phyloP scores from a whole-genome alignment of 2,797 vertebrate species.

The Channa striata region DNA sequence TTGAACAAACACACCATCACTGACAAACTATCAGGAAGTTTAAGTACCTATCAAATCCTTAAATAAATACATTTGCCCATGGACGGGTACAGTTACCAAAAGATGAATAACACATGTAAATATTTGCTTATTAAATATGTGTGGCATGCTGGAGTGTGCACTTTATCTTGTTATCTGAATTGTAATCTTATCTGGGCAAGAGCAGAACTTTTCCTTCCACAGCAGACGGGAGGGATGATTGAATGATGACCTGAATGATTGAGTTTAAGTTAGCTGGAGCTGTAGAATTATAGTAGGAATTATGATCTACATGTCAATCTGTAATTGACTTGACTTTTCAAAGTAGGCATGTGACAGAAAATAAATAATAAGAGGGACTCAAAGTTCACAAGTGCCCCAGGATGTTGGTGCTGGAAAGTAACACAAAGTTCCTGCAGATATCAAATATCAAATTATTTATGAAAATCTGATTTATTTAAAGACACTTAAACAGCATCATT shows the following conservation, averaged over 20 bases:
- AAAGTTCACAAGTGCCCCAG: background rate
- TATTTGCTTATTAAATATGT: no score
- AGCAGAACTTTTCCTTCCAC: no score
- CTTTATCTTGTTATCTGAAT: background rate
- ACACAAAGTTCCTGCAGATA: background rate
- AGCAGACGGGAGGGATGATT: no score
- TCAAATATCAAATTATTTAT: conserved; percentile 6
- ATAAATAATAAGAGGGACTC: background rate
- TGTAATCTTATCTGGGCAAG: no score
- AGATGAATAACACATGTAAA: background rate
- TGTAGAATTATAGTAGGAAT: no score
- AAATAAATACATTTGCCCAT: background rate
- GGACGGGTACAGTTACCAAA: background rate
- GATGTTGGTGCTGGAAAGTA: conserved; percentile 1
- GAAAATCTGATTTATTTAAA: background rate
- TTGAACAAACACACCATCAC: background rate
- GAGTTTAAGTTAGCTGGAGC: no score
- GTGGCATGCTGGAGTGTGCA: background rate
- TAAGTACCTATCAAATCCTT: background rate
- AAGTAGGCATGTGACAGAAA: background rate
- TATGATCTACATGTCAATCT: no score
- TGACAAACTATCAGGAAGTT: background rate
- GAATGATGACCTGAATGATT: no score
- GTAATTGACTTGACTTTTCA: no score
- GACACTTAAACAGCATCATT: conserved; percentile 11